Evolutionary conservation across 2,888 invertebrate species (phyloP), one percentile per base, ranked within the genome.

Genomic region (Ligdia adustata): DNA sequence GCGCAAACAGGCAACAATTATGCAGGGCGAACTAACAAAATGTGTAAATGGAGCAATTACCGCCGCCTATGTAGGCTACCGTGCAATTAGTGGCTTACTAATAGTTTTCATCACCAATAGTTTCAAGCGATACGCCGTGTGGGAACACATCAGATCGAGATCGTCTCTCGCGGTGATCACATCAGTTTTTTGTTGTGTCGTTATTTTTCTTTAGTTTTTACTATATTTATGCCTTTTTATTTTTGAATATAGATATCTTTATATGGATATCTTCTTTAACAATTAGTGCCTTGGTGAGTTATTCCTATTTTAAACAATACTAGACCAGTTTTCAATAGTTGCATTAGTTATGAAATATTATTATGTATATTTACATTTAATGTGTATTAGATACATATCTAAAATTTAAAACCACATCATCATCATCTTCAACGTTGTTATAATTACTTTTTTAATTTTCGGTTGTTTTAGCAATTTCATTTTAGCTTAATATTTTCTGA

Each of bases 31-130:
- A 82, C 90, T 90, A 89, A 89, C 89, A 71, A 87, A 85, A 87
- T 79, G 87, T 89, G 89, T 89, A 90, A 89, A 90, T 90, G 85
- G 88, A 70, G 75, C 90, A 90, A 90, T 90, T 90, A 90, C 88
- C 88, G 83, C 71, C 66, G 74, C 60, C 73, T 79, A 89, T 89
- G 89, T 88, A 88, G 88, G 88, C 86, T 87, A 79, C 79, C 66
- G 79, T 73, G 80, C 88, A 90, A 89, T 90, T 90, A 90, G 89
- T 86, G 72, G 72, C 67, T 68, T 75, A 87, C 89, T 89, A 89
- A 89, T 86, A 84, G 83, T 85, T 89, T 88, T 85, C 88, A 90
- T 89, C 86, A 86, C 79, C 84, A 75, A 82, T 79, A 80, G 81
- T 78, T 79, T 72, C 75, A 72, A 76, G 71, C 77, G 73, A 66